Percentiles rank a stretch among this genome's conserved stretches.
These are phyloP conservation scores for Procambarus virginalis DNA, from an alignment of 1,140 invertebrate genomes.

Conservation along the genomic window DNA sequence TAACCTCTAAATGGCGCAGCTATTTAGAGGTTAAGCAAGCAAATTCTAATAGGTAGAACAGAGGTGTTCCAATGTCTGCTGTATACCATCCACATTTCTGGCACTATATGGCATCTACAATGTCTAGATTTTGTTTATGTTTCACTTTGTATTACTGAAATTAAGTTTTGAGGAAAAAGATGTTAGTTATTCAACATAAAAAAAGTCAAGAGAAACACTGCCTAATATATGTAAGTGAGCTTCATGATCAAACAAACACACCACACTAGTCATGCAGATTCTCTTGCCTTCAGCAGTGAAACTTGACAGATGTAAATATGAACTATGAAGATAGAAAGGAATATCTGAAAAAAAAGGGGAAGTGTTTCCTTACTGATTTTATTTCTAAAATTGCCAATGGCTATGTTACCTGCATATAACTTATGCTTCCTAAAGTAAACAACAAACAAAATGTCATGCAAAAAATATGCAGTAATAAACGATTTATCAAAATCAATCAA, in stretches of 20 bases:
- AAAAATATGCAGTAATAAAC: neutral
- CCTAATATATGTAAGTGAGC: too few species aligned
- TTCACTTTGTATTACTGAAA: too few species aligned
- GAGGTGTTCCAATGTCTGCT: too few species aligned
- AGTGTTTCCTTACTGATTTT: neutral
- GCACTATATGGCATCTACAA: too few species aligned
- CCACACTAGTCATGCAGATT: constrained; percentile 14
- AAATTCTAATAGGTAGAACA: too few species aligned
- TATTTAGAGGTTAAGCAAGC: too few species aligned
- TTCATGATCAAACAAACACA: neutral
- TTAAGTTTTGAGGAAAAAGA: too few species aligned
- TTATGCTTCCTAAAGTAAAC: neutral
- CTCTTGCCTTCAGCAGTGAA: constrained; percentile 54
- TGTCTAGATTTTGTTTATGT: too few species aligned
- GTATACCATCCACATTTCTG: too few species aligned
- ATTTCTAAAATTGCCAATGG: neutral
- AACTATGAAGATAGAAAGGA: constrained; percentile 65
- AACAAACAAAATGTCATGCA: neutral
- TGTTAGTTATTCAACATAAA: too few species aligned
- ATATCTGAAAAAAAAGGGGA: constrained; percentile 58
- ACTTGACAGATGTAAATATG: constrained; percentile 56
- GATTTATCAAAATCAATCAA: neutral
- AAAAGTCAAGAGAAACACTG: too few species aligned
- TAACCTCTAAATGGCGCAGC: too few species aligned
- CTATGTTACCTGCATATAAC: neutral